Percentiles rank a stretch among this genome's conserved stretches.
These are phyloP conservation scores for Neostethus bicornis DNA, from an alignment of 2,797 vertebrate species.

Conservation along the genomic window DNA sequence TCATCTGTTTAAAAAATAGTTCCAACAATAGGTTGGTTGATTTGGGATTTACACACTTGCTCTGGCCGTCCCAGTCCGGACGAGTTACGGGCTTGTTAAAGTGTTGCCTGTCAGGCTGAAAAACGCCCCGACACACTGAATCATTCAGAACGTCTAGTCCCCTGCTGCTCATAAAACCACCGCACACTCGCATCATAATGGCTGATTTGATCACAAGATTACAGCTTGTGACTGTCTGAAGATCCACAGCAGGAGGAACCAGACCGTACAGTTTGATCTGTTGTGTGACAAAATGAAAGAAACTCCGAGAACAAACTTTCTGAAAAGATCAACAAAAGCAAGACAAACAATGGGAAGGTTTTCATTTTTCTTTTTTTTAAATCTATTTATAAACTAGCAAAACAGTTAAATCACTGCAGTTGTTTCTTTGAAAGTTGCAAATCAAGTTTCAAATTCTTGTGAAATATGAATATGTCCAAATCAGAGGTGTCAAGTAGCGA, in stretches of 20 bases:
- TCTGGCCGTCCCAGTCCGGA: conserved; percentile 21
- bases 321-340: background rate
- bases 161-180: conserved; percentile 11
- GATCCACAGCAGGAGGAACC: background rate
- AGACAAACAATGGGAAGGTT: no score
- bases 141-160: conserved; percentile 9
- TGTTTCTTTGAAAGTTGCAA: no score
- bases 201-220: conserved; percentile 13
- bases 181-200: conserved; percentile 12
- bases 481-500: no score
- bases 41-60: conserved; percentile 41
- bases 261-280: no score
- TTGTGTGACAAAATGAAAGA: background rate
- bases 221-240: background rate
- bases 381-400: no score
- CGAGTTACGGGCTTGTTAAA: conserved; percentile 34
- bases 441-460: no score
- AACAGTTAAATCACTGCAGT: no score
- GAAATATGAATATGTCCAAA: no score
- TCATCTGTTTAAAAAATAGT: conserved; percentile 28
- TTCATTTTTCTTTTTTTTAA: no score
- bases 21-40: conserved; percentile 27
- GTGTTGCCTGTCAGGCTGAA: conserved; percentile 43
- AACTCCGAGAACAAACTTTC: background rate
- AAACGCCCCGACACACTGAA: conserved; percentile 9